Percentiles rank a stretch among this genome's conserved stretches.
Evolutionary conservation across 2,797 vertebrate genomes (phyloP).

Genomic region (Hippopotamyrus pictus): DNA sequence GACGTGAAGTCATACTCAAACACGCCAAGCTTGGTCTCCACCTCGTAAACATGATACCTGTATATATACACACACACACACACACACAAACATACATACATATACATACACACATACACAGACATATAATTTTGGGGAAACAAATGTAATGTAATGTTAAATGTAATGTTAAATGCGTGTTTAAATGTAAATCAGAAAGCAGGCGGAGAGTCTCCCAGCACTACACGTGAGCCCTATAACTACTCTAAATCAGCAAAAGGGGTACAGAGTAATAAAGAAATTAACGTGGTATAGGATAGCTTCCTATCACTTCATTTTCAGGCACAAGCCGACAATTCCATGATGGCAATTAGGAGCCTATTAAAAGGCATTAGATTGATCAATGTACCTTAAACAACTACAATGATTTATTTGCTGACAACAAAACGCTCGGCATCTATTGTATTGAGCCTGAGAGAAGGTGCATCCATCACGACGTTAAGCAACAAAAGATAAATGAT

Average conservation of each 20-base stretch:
- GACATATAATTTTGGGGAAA: not conserved
- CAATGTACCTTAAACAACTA: constrained; percentile 99
- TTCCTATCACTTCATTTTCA: constrained; percentile 52
- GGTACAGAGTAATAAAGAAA: not conserved
- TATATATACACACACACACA: not conserved
- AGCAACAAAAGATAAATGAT: constrained; percentile 75
- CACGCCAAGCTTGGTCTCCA: not conserved
- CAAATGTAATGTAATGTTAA: not conserved
- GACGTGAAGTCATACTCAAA: not conserved
- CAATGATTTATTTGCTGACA: constrained; percentile 90
- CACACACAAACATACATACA: not conserved
- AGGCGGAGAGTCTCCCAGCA: not conserved
- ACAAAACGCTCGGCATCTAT: constrained; percentile 69
- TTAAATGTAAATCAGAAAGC: not conserved
- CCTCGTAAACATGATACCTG: not conserved
- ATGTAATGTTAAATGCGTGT: not conserved
- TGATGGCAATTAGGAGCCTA: constrained; percentile 91
- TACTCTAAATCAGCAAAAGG: not conserved
- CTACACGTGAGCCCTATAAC: not conserved
- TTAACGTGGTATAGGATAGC: constrained; percentile 25
- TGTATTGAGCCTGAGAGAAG: constrained; percentile 69
- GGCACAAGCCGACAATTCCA: constrained; percentile 72
- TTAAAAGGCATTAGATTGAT: constrained; percentile 99
- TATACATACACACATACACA: not conserved
- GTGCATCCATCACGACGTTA: constrained; percentile 68